Base-by-base conservation (phyloP, 2,113 vertebrate species). In the Chamaea fasciata region DNA sequence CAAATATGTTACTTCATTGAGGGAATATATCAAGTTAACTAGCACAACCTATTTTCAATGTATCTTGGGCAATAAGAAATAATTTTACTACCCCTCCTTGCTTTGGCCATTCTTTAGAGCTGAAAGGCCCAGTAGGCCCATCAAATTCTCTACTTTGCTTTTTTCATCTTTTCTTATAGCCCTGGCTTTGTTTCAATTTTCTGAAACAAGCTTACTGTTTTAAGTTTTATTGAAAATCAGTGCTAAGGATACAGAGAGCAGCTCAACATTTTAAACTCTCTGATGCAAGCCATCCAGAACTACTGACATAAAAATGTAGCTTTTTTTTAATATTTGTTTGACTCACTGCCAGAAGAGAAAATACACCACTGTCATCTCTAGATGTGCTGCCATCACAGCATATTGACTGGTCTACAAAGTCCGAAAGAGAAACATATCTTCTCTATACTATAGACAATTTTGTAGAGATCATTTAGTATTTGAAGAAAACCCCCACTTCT, bases 141-240 rank as follows among this genome's bases (percentile, higher is more conserved):
- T n/a, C 30, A 55, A 30, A 63, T 59, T 55, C 15, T 35, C 18
- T 14, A 13, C 10, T 69, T 86, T 31, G 9, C 11, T 35, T 31
- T 83, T 80, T 83, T n/a, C 4, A 2, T 28, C 24, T 74, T 63
- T 83, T 83, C 50, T 80, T 60, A 56, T 19, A 57, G 9, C 19
- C 22, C 22, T 77, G 30, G 7, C 37, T 81, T 83, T 27, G 26
- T 74, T 89, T 92, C 80, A 46, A 0, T 47, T 87, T 93, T 73
- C 67, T 88, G 79, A 49, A 85, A 59, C 42, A 52, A 62, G 15
- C 18, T 90, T 70, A 53, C 3, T 3, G 9, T 46, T 89, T 67
- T 47, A 65, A 39, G 19, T 60, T 69, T 67, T 65, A 49, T 53
- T 83, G 50, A 92, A 94, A 92, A 83, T 89, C 50, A 46, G n/a